phyloP scores from a whole-genome alignment of 2,888 invertebrate genomes.

The Parnassius smintheus region DNA sequence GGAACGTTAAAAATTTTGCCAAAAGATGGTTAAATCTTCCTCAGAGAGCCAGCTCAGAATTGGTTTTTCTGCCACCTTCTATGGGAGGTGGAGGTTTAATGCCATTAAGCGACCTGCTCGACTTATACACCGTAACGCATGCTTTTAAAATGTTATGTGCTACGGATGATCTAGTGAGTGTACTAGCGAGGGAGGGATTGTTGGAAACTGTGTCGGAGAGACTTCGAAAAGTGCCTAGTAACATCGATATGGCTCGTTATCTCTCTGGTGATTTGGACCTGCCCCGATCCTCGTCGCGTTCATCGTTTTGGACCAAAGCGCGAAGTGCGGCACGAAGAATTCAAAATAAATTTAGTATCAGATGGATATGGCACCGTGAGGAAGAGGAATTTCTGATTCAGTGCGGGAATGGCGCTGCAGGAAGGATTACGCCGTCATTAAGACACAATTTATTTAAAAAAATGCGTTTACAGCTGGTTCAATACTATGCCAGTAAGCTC shows the following conservation, averaged over 20 bases:
- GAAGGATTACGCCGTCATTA: neutral
- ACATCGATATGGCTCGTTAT: conserved; percentile 7
- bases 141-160: neutral
- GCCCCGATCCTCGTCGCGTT: neutral
- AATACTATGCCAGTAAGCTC: neutral
- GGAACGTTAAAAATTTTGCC: neutral
- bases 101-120: conserved; percentile 1
- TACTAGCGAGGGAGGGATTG: neutral
- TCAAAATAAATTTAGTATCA: neutral
- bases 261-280: too few species aligned
- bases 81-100: conserved; percentile 1
- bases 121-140: conserved; percentile 3
- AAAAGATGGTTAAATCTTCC: conserved; percentile 6
- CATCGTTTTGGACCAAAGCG: conserved; percentile 2
- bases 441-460: neutral
- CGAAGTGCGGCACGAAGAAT: neutral
- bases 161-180: neutral
- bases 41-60: conserved; percentile 7
- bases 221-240: neutral
- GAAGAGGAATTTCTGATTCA: neutral
- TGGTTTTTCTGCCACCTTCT: conserved; percentile 1
- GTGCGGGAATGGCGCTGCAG: neutral
- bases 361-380: neutral
- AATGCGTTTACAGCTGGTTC: neutral
- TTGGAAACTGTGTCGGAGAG: neutral